Conservation (phyloP, 2,113 vertebrate genomes). For the Lagopus muta region DNA sequence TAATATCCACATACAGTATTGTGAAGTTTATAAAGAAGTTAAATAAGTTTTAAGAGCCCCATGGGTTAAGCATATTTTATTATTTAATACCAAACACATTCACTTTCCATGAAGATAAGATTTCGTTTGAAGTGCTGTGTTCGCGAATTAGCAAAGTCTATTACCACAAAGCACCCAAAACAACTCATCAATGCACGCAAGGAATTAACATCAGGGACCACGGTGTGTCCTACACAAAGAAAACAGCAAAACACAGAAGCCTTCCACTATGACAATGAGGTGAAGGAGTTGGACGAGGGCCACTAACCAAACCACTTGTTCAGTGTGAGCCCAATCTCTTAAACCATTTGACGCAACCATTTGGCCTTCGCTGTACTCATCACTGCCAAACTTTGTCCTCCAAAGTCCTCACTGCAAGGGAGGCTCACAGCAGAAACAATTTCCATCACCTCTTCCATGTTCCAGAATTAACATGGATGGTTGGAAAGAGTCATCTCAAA, state of each 20-base stretch:
- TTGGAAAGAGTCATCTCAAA: neutral
- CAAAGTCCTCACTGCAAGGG: neutral
- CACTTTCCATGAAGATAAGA: conserved; percentile 61
- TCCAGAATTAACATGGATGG: neutral
- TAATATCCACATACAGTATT: conserved; percentile 68
- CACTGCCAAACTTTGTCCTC: neutral
- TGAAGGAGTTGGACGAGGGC: neutral
- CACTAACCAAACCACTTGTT: neutral
- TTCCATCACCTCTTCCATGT: neutral
- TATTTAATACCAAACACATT: conserved; percentile 64
- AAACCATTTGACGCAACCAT: neutral
- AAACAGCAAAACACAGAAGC: neutral
- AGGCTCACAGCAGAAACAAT: neutral
- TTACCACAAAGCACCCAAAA: conserved; percentile 29
- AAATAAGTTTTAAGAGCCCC: conserved; percentile 72
- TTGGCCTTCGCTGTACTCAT: neutral
- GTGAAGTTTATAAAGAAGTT: conserved; percentile 72
- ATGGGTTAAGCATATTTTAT: conserved; percentile 59
- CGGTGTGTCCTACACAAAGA: neutral
- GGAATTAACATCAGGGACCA: neutral
- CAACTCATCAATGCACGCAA: neutral
- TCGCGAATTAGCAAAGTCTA: conserved; percentile 51
- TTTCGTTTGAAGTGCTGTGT: conserved; percentile 52
- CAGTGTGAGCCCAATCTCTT: neutral
- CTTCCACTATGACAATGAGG: neutral